Base-by-base conservation (phyloP, 2,888 invertebrate species). In the Deilephila elpenor region DNA sequence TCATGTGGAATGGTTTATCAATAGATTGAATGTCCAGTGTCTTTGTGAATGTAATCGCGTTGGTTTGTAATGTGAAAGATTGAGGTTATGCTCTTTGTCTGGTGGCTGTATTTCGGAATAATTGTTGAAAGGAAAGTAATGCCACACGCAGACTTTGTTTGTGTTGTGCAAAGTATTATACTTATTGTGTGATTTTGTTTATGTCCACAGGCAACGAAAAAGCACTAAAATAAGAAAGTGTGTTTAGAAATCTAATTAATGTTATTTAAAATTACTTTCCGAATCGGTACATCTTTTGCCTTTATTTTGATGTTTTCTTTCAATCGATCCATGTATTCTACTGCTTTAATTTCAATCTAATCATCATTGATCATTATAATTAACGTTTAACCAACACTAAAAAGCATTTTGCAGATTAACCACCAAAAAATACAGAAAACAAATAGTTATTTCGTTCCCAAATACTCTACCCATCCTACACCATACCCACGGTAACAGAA, bases 11-110 rank as follows among this genome's bases (percentile, higher is more conserved):
- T 37, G 37, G 17, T 17, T 44, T 67, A 44, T 67, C 67, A 44
- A 67, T 67, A 25, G 67, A 67, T 17, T 67, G 51, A 51, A 51
- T 44, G 44, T 44, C 44, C 44, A n/a, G 56, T 56, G 56, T 17
- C n/a, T 56, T n/a, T 17, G 17, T 17, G 56, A 19, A 56, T 56
- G 37, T 64, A 20, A 25, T 67, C 44, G 67, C 14, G 44, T 51
- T n/a, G 20, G 11, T 67, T 64, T 67, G 51, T 67, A 25, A 32
- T 17, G n/a, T 62, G 32, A 34, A n/a, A 64, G 37, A 51, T 67
- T 67, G 67, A 20, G 20, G 11, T 67, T 20, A 25, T 59, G 29
- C 60, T 17, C 8, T 60, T 56, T 56, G 56, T 56, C n/a, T n/a
- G 56, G 19, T 17, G 17, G 5, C 1, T 53, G 53, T 56, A 56